These are phyloP conservation scores for Drosophila ambigua DNA, from an alignment of 1,140 invertebrate species.

Conservation along the genomic window DNA sequence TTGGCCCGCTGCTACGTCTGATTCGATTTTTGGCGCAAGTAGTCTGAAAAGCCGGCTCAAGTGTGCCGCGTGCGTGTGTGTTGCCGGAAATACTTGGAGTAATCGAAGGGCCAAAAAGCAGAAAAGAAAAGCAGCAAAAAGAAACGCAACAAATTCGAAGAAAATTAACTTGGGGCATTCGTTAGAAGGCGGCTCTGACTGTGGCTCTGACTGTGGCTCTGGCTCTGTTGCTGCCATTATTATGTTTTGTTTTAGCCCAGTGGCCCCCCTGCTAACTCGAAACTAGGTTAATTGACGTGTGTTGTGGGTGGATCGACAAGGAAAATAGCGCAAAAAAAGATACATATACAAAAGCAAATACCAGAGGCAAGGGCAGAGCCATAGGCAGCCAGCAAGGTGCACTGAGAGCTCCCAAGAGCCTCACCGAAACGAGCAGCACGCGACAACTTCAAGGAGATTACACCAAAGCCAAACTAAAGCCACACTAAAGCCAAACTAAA, in stretches of 20 bases:
- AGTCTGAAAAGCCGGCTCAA: constrained; percentile 71
- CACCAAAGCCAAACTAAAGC: no score
- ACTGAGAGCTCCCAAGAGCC: no score
- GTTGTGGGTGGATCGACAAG: constrained; percentile 41
- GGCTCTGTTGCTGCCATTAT: constrained; percentile 25
- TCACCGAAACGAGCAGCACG: no score
- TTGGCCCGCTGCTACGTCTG: constrained; percentile 26
- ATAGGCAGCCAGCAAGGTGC: not conserved
- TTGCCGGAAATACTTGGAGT: constrained; percentile 51
- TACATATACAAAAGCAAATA: constrained; percentile 44
- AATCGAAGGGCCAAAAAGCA: constrained; percentile 24
- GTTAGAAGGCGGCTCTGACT: constrained; percentile 39
- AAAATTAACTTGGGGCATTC: constrained; percentile 75
- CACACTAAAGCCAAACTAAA: no score
- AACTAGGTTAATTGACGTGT: constrained; percentile 76
- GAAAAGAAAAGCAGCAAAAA: not conserved
- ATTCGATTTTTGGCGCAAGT: constrained; percentile 71
- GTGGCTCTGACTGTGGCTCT: constrained; percentile 20
- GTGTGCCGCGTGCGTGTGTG: constrained; percentile 40
- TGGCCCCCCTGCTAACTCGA: constrained; percentile 33
- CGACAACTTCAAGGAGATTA: no score
- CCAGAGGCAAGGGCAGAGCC: constrained; percentile 8
- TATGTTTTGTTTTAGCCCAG: constrained; percentile 41
- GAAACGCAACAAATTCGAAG: constrained; percentile 48
- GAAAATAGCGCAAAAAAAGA: constrained; percentile 44